Percentiles rank a stretch among this genome's conserved stretches.
phyloP scores from a whole-genome alignment of 2,888 invertebrate species.

The Scrobipalpa costella region DNA sequence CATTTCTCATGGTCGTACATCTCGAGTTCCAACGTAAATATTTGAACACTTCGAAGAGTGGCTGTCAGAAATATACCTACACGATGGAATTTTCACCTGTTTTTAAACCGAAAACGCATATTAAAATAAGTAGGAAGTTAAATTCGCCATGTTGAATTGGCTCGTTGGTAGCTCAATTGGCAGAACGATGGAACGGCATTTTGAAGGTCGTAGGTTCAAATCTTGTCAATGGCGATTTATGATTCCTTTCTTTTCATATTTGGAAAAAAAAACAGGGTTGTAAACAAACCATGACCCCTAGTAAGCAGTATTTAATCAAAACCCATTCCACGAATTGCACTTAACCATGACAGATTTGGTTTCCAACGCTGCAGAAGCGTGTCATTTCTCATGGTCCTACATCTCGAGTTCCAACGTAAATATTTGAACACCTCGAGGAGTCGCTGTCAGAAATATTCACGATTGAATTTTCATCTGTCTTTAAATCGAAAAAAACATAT shows the following conservation, averaged over 20 bases:
- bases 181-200: no score
- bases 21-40: constrained; percentile 45
- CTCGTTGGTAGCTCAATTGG: no score
- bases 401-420: constrained; percentile 41
- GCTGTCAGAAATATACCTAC: constrained; percentile 20
- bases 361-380: background rate
- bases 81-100: no score
- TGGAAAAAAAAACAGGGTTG: no score
- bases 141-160: no score
- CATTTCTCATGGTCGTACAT: background rate
- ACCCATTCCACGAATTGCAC: constrained; percentile 32
- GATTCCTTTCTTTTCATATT: no score
- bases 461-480: no score
- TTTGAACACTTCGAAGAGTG: constrained; percentile 55
- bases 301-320: background rate
- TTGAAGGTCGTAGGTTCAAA: no score
- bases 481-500: no score
- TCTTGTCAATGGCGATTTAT: no score
- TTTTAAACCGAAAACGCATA: no score
- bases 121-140: no score
- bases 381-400: background rate
- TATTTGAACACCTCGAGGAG: constrained; percentile 58
- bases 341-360: background rate
- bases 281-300: background rate
- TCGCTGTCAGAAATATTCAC: constrained; percentile 19